Evolutionary conservation across 1,140 invertebrate species (phyloP), one percentile per base, ranked within the genome.

Genomic region (Adelges cooleyi): DNA sequence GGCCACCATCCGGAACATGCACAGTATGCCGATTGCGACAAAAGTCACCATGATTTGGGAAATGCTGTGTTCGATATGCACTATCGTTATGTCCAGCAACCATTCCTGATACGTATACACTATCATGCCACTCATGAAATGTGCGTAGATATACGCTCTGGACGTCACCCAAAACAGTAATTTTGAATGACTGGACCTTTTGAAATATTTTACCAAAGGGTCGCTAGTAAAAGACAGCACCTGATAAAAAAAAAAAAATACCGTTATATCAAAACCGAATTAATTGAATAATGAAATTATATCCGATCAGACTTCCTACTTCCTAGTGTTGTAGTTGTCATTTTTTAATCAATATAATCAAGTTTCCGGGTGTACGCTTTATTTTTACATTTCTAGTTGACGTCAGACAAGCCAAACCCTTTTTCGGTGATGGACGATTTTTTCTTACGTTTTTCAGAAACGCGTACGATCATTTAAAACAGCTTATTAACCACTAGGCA

Each of bases 41-140:
- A 71, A 68, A 27, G 44, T 23, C 20, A 46, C 56, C 18, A 46
- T 48, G 42, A 15, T 33, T 3, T 40, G 40, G n/a, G 25, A 17
- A 22, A 42, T 42, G 15, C 29, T 29, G 22, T 62, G 56, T 33
- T 46, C 22, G n/a, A 73, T 70, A 22, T 71, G 73, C 9, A 79
- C 5, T 33, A 33, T 74, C 50, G 72, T 71, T 1, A 68, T 59
- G 68, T 80, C 79, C 33, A 82, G 75, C 22, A 81, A 69, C 0
- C 73, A 74, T 81, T 82, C 86, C 4, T 78, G 77, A 15, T 82
- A 82, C 3, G 80, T 73, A 82, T 83, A 86, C 50, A 84, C 80
- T 71, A 79, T 78, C 42, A 83, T 79, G 68, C 78, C 80, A 4
- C 75, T 69, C 1, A 82, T 66, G 15, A 77, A 75, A 68, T 82